Base-by-base conservation (phyloP, 2,113 vertebrate species). In the Strigops habroptila region DNA sequence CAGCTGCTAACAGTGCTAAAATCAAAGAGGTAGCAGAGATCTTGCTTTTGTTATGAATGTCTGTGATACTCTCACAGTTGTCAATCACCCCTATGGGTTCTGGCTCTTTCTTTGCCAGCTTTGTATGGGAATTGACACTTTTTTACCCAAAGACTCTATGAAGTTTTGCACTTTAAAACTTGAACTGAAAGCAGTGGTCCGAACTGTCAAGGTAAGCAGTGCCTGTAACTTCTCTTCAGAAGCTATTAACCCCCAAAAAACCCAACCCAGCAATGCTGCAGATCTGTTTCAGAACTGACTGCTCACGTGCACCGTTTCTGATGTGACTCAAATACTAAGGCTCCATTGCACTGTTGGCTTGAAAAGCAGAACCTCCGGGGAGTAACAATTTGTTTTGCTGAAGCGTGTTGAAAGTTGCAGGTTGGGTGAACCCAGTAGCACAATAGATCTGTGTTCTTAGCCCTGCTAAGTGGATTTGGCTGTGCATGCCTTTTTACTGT, bases 101-200 rank as follows among this genome's bases (percentile, higher is more conserved):
- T 59, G 71, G 70, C 88, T 44, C 18, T 33, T 43, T 27, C 55
- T 73, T 22, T 1, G 2, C 69, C 52, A 14, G 33, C 75, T 63
- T 48, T 19, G 1, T 6, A 2, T 2, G 79, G 81, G 51, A 70
- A 43, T 18, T 18, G 80, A n/a, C 7, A 1, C 67, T 57, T 19
- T 53, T 82, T 35, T 7, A 94, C 84, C 96, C 96, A 95, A 96
- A 97, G 97, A 96, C 91, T 92, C 69, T 4, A 1, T 30, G 4
- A 71, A 62, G 88, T 92, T 96, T 90, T 96, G 95, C 97, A 96
- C 95, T 97, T 97, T 96, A 95, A 60, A 74, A 27, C 95, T 59
- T 23, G 55, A 90, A 46, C 90, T 71, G 92, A 91, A 76, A 81
- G 73, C 82, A 35, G 6, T 11, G 93, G 79, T 88, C 78, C 3